Evolutionary conservation across 37 sponge, comb jelly and placozoan genomes (phyloP).

Genomic region (Crambe crambe): DNA sequence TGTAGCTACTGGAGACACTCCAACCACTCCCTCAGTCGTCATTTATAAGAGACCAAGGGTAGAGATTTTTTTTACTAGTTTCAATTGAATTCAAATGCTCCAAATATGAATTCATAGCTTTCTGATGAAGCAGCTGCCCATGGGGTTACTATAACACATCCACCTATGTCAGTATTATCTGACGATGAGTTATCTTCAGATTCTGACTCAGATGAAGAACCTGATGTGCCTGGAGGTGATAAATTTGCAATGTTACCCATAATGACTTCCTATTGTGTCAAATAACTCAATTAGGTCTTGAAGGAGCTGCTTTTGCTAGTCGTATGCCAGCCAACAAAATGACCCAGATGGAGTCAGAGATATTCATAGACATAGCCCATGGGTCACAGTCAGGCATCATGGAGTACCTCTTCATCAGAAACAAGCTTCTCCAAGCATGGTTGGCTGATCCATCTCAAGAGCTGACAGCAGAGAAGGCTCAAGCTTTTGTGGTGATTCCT

Average conservation of each 20-base stretch:
- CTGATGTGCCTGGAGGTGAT: conserved; percentile 59
- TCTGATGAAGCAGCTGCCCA: conserved; percentile 17
- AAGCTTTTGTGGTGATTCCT: conserved; percentile 67
- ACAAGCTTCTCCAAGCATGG: conserved; percentile 89
- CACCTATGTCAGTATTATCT: conserved; percentile 51
- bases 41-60: conserved; percentile 27
- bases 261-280: not conserved
- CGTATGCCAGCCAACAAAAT: conserved; percentile 84
- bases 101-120: conserved; percentile 17
- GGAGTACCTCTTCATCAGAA: conserved; percentile 91
- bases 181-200: conserved; percentile 85
- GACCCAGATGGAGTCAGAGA: conserved; percentile 87
- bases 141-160: not conserved
- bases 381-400: conserved; percentile 65
- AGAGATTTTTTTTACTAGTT: too few relatives aligned
- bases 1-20: not conserved
- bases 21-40: not conserved
- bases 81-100: not conserved
- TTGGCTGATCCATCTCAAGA: conserved; percentile 77
- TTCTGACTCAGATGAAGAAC: conserved; percentile 79
- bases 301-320: conserved; percentile 92
- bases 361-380: conserved; percentile 80
- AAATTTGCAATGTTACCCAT: not conserved
- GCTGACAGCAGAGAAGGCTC: conserved; percentile 84
- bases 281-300: conserved; percentile 59